Evolutionary conservation across 2,888 invertebrate genomes (phyloP), one percentile per base, ranked within the genome.

Genomic region (Amphiduros pacificus): DNA sequence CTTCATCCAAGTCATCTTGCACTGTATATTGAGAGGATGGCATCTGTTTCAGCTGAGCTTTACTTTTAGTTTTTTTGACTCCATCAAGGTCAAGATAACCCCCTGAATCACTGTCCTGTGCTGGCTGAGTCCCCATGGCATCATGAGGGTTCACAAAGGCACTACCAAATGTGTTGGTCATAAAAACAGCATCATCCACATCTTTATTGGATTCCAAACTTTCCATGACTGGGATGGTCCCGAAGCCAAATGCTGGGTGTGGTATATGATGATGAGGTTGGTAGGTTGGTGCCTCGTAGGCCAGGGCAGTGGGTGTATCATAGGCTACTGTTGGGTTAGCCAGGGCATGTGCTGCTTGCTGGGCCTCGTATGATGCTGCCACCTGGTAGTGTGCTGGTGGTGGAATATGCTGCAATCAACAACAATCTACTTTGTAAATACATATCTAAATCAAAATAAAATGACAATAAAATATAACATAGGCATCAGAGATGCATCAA

Each of bases 151-250:
- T 61, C 22, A 61, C 40, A 32, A 64, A 66, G 28, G 56, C 26
- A 53, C 32, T 64, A 6, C 66, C 64, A 48, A 32, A 62, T 2
- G 53, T 31, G 49, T 67, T 67, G 22, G 64, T 65, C 44, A 65
- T 50, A 40, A 65, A 65, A 24, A 65, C 48, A 1, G 53, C 44
- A 24, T 55, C 51, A n/a, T n/a, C n/a, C n/a, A n/a, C n/a, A n/a
- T n/a, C n/a, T n/a, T 36, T 11, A 9, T 36, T 17, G 11, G 9
- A 17, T 36, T 9, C 36, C 17, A 17, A 9, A 11, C 11, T 9
- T 11, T 9, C 11, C 9, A 17, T 9, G 17, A 36, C 36, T 36
- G 36, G 36, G n/a, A n/a, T n/a, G n/a, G n/a, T n/a, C n/a, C n/a
- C n/a, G n/a, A n/a, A n/a, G n/a, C n/a, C n/a, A n/a, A n/a, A n/a